Evolutionary conservation across 2,888 invertebrate species (phyloP).

Genomic region (Drosophila aldrichi): DNA sequence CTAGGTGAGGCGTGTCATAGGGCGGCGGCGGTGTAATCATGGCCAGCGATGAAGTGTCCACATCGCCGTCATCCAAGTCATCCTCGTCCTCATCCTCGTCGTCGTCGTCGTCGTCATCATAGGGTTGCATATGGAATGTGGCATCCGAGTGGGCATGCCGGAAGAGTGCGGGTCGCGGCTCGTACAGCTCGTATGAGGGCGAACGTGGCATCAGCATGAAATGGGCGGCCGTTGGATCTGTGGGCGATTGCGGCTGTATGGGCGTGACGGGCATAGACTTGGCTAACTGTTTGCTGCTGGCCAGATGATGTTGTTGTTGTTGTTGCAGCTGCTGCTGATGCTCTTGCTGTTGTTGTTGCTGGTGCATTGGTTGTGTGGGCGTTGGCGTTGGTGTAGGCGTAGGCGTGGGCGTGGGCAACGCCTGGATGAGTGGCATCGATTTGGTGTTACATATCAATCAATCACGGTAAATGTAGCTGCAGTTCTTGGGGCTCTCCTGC

Average conservation of each 20-base stretch:
- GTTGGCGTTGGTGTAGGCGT: conserved; percentile 35
- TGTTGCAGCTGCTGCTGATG: conserved; percentile 28
- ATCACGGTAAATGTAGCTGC: conserved; percentile 86
- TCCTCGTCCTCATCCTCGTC: conserved; percentile 39
- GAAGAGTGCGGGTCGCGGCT: conserved; percentile 35
- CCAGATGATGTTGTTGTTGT: conserved; percentile 32
- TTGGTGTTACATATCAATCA: conserved; percentile 86
- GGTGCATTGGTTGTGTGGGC: conserved; percentile 28
- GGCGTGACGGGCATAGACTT: conserved; percentile 80
- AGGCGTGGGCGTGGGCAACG: conserved; percentile 65
- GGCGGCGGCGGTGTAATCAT: conserved; percentile 84
- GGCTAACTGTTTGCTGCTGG: conserved; percentile 54
- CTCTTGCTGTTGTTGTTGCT: conserved; percentile 22
- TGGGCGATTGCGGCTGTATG: conserved; percentile 75
- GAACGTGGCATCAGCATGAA: conserved; percentile 46
- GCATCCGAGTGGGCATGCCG: conserved; percentile 56
- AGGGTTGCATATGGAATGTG: conserved; percentile 31
- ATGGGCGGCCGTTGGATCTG: conserved; percentile 54
- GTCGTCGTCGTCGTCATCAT: conserved; percentile 40
- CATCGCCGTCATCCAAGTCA: conserved; percentile 39
- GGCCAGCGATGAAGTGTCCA: conserved; percentile 80
- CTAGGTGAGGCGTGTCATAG: conserved; percentile 75
- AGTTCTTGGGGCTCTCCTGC: conserved; percentile 86
- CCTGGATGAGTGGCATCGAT: conserved; percentile 85
- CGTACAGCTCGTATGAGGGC: conserved; percentile 72